Base-by-base conservation (phyloP, 2,113 vertebrate genomes). In the Butorides virescens region DNA sequence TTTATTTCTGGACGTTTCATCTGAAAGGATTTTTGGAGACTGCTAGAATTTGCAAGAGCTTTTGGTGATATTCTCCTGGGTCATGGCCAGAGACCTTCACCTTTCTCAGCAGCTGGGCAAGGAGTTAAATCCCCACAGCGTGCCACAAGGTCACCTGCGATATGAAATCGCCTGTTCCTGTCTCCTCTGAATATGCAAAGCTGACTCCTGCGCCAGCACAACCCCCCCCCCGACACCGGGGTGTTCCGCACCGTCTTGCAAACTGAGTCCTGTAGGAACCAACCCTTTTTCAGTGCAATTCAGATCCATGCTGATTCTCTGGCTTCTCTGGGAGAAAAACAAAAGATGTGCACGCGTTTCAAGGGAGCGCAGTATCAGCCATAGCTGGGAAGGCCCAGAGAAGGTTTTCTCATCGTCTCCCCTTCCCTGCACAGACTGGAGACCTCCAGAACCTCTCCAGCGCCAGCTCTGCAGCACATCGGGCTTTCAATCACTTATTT, bases 381-480 rank as follows among this genome's bases (percentile, higher is more conserved):
- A 2, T 1, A 29, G 32, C 42, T 36, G 52, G 13, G 42, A 32
- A 66, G 22, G 18, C 17, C 37, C 62, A 49, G 42, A 27, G 62
- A 56, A 61, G 29, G 15, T 74, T 74, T 59, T 47, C 10, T 47
- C 34, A 26, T 47, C 63, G 2, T 37, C 30, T 77, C 55, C 14
- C 46, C 42, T 19, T 7, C 36, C 58, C 75, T 32, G 13, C 67
- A 22, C 0, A 5, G 52, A 7, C 59, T 19, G 42, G 26, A 73
- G 46, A 77, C 36, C 63, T 58, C 61, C 76, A 83, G 0, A 56
- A 32, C 42, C 1, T 1, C 37, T 30, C 39, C 46, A 46, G 46
- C 2, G 0, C 22, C 1, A 0, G 12, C 22, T 52, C 12, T 5
- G 5, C 63, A 47, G 72, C 50, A 39, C 5, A 0, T 1, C 1